A percentile compares a stretch with the other conserved stretches of the same genome.
These are phyloP conservation scores for Maccullochella peelii DNA, from an alignment of 2,113 vertebrate genomes.

Conservation along the genomic window DNA sequence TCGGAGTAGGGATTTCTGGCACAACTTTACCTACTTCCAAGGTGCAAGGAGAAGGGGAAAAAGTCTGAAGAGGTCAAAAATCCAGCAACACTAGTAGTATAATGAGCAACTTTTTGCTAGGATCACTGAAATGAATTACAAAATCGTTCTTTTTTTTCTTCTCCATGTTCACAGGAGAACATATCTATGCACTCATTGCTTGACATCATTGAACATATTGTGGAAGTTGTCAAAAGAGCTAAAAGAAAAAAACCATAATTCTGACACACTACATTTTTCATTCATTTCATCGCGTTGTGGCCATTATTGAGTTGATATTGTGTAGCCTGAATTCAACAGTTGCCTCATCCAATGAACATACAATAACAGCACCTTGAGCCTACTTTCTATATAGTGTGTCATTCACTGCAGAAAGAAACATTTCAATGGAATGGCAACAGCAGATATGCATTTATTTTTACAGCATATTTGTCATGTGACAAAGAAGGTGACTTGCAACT, in stretches of 20 bases:
- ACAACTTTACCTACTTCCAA: not conserved
- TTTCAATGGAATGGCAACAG: not conserved
- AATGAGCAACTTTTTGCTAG: too few relatives aligned
- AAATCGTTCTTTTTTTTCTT: not conserved
- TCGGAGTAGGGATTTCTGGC: not conserved
- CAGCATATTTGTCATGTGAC: not conserved
- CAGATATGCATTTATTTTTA: not conserved
- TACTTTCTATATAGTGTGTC: not conserved
- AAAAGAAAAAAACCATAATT: too few relatives aligned
- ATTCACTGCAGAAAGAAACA: not conserved
- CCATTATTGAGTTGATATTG: not conserved
- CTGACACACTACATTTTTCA: too few relatives aligned
- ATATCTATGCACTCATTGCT: too few relatives aligned
- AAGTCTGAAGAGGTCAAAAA: too few relatives aligned
- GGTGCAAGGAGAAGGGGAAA: too few relatives aligned
- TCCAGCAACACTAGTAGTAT: too few relatives aligned
- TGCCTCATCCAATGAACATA: not conserved
- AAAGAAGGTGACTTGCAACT: not conserved
- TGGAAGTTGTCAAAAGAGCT: not conserved
- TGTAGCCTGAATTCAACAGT: not conserved
- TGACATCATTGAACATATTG: not conserved
- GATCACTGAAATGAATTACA: not conserved
- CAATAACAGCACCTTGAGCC: not conserved
- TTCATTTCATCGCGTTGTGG: too few relatives aligned
- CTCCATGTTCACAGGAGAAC: too few relatives aligned